Percentiles rank a stretch among this genome's conserved stretches.
Evolutionary conservation across 2,888 invertebrate genomes (phyloP).

Genomic region (Cryptophagus acutangulus): DNA sequence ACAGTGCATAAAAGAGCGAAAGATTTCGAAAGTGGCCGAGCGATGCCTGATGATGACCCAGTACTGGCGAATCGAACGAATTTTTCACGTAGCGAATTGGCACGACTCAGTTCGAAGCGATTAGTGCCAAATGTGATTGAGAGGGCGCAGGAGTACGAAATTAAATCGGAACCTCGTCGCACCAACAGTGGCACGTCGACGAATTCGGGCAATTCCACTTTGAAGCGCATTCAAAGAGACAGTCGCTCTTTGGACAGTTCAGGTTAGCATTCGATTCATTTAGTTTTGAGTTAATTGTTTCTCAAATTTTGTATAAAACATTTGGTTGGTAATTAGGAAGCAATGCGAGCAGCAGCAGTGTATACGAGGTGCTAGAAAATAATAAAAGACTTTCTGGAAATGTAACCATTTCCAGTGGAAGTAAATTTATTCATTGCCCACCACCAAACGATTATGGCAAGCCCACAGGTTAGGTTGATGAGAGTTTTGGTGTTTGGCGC

Average conservation of each 20-base stretch:
- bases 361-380: conserved; percentile 42
- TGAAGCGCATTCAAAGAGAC: conserved; percentile 47
- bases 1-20: conserved; percentile 69
- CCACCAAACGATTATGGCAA: conserved; percentile 57
- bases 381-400: conserved; percentile 60
- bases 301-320: conserved; percentile 5
- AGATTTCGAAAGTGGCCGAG: conserved; percentile 66
- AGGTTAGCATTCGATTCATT: conserved; percentile 39
- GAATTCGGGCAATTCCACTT: conserved; percentile 27
- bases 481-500: conserved; percentile 20
- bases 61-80: conserved; percentile 59
- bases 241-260: conserved; percentile 54
- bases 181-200: conserved; percentile 34
- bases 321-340: conserved; percentile 43
- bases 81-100: conserved; percentile 64
- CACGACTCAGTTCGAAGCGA: conserved; percentile 58
- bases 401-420: conserved; percentile 71
- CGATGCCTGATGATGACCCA: conserved; percentile 54
- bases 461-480: conserved; percentile 30
- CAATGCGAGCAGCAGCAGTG: conserved; percentile 51
- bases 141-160: conserved; percentile 68
- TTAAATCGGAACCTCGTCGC: conserved; percentile 45
- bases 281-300: conserved; percentile 11
- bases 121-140: conserved; percentile 72
- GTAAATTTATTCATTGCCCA: conserved; percentile 73